Percentiles rank a stretch among this genome's conserved stretches.
Conservation (phyloP, 2,797 vertebrate species). For the Enteromius afrohamiltoni region DNA sequence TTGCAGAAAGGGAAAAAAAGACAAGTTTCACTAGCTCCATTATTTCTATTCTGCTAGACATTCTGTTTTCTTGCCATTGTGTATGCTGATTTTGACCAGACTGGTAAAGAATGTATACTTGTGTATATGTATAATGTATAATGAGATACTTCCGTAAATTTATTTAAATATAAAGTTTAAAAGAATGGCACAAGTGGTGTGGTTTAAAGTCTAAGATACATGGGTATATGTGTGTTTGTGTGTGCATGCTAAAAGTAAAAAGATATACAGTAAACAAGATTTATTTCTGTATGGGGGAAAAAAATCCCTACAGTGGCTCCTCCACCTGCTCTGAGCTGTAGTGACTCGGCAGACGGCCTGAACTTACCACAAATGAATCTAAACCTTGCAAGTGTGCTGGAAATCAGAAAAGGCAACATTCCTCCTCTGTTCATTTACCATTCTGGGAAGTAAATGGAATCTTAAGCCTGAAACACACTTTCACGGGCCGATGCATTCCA, state of each 20-base stretch:
- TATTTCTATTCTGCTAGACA: not conserved
- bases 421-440: not conserved
- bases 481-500: not conserved
- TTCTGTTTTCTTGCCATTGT: not conserved
- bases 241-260: not conserved
- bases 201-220: not conserved
- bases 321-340: slow-evolving; percentile 9
- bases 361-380: not conserved
- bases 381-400: slow-evolving; percentile 2
- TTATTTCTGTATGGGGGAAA: slow-evolving; percentile 1
- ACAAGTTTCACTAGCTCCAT: not conserved
- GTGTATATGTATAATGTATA: too few species aligned
- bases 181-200: not conserved
- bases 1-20: not conserved
- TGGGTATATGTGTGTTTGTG: not conserved
- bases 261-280: not conserved
- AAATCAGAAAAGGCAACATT: slow-evolving; percentile 28
- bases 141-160: not conserved
- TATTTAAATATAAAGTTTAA: not conserved
- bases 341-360: slow-evolving; percentile 24
- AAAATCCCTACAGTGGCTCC: not conserved
- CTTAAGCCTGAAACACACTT: slow-evolving; percentile 19
- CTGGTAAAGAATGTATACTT: not conserved
- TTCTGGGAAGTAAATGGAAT: slow-evolving; percentile 8
- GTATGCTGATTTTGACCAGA: not conserved